These are phyloP conservation scores for Myxocyprinus asiaticus DNA, from an alignment of 2,113 vertebrate genomes.

Conservation along the genomic window DNA sequence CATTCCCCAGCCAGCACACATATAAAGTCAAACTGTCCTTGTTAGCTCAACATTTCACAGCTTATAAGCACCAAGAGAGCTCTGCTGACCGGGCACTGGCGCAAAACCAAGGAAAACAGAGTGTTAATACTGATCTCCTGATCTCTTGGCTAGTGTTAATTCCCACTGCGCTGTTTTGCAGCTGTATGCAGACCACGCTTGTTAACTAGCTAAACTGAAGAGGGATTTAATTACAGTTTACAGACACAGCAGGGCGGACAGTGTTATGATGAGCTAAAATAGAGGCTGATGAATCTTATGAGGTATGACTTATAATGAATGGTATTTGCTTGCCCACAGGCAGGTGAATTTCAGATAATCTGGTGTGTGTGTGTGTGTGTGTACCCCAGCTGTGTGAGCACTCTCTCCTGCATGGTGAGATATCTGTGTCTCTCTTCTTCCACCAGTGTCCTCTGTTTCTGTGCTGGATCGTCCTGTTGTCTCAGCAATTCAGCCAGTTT, in stretches of 20 bases:
- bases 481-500: conserved; percentile 84
- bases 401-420: conserved; percentile 84
- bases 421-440: conserved; percentile 94
- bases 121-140: conserved; percentile 48
- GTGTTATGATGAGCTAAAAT: conserved; percentile 37
- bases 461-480: conserved; percentile 86
- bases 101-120: conserved; percentile 52
- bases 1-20: conserved; percentile 21
- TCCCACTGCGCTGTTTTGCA: conserved; percentile 41
- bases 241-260: conserved; percentile 50
- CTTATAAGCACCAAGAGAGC: conserved; percentile 13
- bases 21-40: conserved; percentile 50
- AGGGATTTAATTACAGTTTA: conserved; percentile 55
- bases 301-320: neutral
- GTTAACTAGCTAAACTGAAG: conserved; percentile 60
- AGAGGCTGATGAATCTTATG: neutral
- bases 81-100: conserved; percentile 60
- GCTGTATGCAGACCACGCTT: conserved; percentile 51
- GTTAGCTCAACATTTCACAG: conserved; percentile 57
- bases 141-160: neutral
- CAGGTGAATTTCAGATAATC: neutral
- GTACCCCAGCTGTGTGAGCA: conserved; percentile 86
- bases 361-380: too few relatives aligned
- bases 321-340: neutral
- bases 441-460: conserved; percentile 87